Evolutionary conservation across 2,113 vertebrate species (phyloP).

Genomic region (Chunga burmeisteri): DNA sequence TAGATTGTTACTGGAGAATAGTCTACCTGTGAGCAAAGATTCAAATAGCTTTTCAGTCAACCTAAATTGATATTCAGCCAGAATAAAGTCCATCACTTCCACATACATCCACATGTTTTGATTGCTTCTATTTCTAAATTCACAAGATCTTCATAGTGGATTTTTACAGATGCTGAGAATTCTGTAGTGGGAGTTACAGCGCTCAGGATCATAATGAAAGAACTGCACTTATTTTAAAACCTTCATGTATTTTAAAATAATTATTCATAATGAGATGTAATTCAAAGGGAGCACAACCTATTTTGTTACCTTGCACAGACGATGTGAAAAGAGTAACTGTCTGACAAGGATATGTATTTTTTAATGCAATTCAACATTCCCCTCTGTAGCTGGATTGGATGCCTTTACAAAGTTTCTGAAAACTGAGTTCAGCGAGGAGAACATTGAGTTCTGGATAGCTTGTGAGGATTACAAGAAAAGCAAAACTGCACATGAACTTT

Average conservation of each 20-base stretch:
- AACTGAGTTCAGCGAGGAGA: conserved; percentile 96
- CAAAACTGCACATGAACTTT: conserved; percentile 78
- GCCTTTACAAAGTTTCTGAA: conserved; percentile 88
- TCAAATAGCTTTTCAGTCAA: not conserved
- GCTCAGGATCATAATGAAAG: not conserved
- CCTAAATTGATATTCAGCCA: not conserved
- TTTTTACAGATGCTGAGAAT: not conserved
- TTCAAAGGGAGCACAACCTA: not conserved
- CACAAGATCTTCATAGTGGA: not conserved
- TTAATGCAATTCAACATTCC: not conserved
- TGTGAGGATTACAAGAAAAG: conserved; percentile 92
- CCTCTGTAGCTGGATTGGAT: conserved; percentile 82
- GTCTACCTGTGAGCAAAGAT: not conserved
- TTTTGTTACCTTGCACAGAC: not conserved
- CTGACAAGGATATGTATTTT: not conserved
- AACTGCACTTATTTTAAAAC: not conserved
- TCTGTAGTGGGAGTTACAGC: not conserved
- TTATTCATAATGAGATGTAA: not conserved
- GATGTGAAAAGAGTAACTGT: not conserved
- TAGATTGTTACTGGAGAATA: not conserved
- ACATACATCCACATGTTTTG: not conserved
- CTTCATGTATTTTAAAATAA: not conserved
- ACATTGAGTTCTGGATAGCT: conserved; percentile 94
- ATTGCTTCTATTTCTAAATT: not conserved
- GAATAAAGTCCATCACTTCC: not conserved